These are phyloP conservation scores for Drosophila dunni DNA, from an alignment of 1,140 invertebrate genomes.

Conservation along the genomic window DNA sequence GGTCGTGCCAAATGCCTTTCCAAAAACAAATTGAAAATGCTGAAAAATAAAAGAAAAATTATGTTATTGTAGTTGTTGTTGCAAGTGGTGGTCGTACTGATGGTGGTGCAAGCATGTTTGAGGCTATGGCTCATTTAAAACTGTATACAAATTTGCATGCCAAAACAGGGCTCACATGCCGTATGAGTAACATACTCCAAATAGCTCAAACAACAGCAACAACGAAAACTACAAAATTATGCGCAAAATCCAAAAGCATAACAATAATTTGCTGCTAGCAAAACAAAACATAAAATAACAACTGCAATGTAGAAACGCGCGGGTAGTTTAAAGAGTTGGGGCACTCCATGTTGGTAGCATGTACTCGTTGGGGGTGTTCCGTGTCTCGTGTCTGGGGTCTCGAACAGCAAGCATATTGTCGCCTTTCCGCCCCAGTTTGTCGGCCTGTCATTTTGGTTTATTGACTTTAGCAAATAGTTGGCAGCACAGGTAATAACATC, in stretches of 20 bases:
- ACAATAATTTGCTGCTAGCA: conserved; percentile 72
- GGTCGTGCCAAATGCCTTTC: conserved; percentile 31
- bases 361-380: not conserved
- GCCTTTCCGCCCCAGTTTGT: conserved; percentile 24
- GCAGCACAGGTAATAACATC: conserved; percentile 80
- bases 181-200: conserved; percentile 81
- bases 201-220: conserved; percentile 47
- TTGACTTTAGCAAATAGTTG: conserved; percentile 82
- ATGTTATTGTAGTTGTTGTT: conserved; percentile 17
- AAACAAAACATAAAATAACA: conserved; percentile 57
- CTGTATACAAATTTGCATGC: conserved; percentile 59
- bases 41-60: conserved; percentile 34
- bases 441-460: conserved; percentile 76
- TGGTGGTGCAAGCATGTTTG: conserved; percentile 47
- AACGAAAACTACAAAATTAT: conserved; percentile 75
- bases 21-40: conserved; percentile 71
- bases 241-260: conserved; percentile 79
- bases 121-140: conserved; percentile 74
- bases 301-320: conserved; percentile 35
- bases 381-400: conserved; percentile 8
- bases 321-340: not conserved
- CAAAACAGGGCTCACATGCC: conserved; percentile 50
- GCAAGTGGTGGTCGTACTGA: conserved; percentile 9
- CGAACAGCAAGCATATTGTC: conserved; percentile 26
- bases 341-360: not conserved